Percentiles rank a stretch among this genome's conserved stretches.
phyloP scores from a whole-genome alignment of 2,113 vertebrate species.

The Callocephalon fimbriatum region DNA sequence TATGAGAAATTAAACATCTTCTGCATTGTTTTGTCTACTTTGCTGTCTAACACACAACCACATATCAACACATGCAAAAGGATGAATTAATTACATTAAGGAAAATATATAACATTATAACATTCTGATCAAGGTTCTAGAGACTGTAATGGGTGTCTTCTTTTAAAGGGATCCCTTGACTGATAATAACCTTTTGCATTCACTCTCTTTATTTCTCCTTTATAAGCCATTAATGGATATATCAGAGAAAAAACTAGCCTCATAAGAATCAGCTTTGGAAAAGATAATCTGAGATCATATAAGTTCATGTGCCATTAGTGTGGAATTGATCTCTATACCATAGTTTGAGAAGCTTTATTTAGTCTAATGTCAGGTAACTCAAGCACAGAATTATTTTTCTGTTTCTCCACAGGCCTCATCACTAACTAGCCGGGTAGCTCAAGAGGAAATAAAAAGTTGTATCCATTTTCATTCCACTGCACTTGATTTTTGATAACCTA shows the following conservation, averaged over 20 bases:
- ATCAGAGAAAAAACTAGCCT: neutral
- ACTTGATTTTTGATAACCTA: neutral
- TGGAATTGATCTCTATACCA: neutral
- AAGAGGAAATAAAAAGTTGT: neutral
- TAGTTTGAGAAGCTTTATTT: neutral
- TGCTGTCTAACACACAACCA: neutral
- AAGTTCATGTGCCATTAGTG: neutral
- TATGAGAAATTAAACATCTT: neutral
- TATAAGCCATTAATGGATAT: neutral
- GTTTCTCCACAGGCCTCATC: neutral
- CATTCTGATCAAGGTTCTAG: neutral
- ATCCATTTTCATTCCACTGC: neutral
- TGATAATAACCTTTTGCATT: neutral
- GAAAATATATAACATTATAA: neutral
- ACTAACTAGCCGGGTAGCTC: neutral
- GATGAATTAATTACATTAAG: neutral
- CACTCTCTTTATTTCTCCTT: neutral
- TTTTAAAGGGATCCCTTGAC: neutral
- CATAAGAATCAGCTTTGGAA: neutral
- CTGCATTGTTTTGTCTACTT: neutral
- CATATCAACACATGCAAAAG: neutral
- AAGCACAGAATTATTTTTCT: neutral
- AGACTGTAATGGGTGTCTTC: neutral
- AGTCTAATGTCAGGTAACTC: neutral
- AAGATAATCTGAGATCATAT: neutral